Evolutionary conservation across 2,888 invertebrate genomes (phyloP).

Genomic region (Eupithecia exiguata): DNA sequence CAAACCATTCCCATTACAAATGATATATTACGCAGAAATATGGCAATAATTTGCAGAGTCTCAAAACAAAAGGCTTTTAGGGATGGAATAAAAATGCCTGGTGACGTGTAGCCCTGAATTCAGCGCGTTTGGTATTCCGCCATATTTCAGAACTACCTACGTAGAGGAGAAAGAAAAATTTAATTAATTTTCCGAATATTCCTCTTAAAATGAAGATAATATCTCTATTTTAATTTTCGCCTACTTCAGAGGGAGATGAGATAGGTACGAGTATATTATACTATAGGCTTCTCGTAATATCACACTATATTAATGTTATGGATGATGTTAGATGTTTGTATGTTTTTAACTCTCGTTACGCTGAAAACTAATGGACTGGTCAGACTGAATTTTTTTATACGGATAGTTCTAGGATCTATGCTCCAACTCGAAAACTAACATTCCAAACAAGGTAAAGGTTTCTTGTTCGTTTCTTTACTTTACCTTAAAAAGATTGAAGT

Average conservation of each 20-base stretch:
- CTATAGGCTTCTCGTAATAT: too few species aligned
- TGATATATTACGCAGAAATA: constrained; percentile 53
- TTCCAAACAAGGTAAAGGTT: too few species aligned
- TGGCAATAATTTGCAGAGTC: constrained; percentile 57
- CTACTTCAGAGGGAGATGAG: too few species aligned
- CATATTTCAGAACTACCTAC: constrained; percentile 15
- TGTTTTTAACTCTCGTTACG: too few species aligned
- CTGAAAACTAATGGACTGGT: neutral
- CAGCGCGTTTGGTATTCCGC: constrained; percentile 24
- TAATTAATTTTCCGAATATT: constrained; percentile 18
- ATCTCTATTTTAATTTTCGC: too few species aligned
- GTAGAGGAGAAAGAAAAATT: constrained; percentile 1
- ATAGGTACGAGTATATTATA: too few species aligned
- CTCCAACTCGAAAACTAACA: too few species aligned
- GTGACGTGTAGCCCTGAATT: constrained; percentile 30
- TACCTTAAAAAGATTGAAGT: too few species aligned
- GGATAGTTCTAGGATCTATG: too few species aligned
- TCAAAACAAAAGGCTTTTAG: constrained; percentile 49
- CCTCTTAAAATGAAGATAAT: neutral
- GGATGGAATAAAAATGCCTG: constrained; percentile 54
- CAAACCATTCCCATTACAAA: constrained; percentile 36
- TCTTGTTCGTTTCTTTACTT: too few species aligned
- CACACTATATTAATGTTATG: too few species aligned
- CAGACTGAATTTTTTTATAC: neutral
- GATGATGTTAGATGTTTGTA: too few species aligned